Evolutionary conservation across 2,113 vertebrate genomes (phyloP).

Genomic region (Alligator sinensis): DNA sequence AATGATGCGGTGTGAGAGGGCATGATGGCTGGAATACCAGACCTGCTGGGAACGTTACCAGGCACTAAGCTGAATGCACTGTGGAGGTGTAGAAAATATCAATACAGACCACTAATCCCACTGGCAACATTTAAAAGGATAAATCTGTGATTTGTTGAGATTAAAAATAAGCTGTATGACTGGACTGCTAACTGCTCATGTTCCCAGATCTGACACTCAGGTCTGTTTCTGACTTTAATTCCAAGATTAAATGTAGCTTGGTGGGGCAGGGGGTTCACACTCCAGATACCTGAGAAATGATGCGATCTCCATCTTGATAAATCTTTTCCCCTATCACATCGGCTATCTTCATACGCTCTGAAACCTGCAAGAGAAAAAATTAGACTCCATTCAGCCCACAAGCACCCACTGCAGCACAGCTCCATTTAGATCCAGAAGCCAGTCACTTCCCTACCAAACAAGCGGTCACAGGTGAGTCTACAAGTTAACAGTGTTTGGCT

Average conservation of each 20-base stretch:
- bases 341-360: constrained; percentile 97
- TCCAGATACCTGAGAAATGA: constrained; percentile 91
- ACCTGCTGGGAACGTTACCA: constrained; percentile 6
- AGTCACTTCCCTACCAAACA: neutral
- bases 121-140: neutral
- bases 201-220: neutral
- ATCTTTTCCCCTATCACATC: constrained; percentile 94
- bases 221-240: constrained; percentile 7
- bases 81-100: neutral
- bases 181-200: neutral
- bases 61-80: neutral
- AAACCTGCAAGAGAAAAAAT: constrained; percentile 79
- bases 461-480: neutral
- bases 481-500: neutral
- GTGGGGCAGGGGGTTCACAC: neutral
- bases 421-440: neutral
- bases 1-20: neutral
- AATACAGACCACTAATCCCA: constrained; percentile 9
- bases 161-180: constrained; percentile 19
- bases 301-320: constrained; percentile 92
- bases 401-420: neutral
- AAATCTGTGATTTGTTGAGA: constrained; percentile 42
- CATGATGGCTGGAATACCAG: neutral
- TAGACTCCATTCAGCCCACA: neutral
- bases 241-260: neutral